Evolutionary conservation across 1,140 invertebrate genomes (phyloP).

Genomic region (Aphelinus atriplicis): DNA sequence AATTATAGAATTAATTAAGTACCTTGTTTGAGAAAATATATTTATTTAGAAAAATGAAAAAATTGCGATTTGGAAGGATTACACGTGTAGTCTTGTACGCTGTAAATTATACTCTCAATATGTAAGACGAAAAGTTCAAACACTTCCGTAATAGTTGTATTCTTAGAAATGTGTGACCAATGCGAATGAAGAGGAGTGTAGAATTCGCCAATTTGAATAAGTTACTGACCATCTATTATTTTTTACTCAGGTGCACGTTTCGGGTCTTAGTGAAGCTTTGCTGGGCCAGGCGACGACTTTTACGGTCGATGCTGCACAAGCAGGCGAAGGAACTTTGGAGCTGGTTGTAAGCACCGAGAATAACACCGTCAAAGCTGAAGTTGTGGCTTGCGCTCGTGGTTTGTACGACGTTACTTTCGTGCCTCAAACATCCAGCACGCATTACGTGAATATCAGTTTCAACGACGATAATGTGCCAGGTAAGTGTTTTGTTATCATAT

Average conservation of each 20-base stretch:
- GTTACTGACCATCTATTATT: no score
- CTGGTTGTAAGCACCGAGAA: slow-evolving; percentile 92
- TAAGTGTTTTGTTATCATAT: slow-evolving; percentile 46
- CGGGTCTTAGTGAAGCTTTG: slow-evolving; percentile 61
- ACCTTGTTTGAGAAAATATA: no score
- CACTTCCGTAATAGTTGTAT: no score
- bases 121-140: no score
- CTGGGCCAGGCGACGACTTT: slow-evolving; percentile 88
- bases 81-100: no score
- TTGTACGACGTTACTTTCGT: slow-evolving; percentile 97
- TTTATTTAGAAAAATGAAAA: no score
- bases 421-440: slow-evolving; percentile 87
- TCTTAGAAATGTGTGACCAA: no score
- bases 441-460: slow-evolving; percentile 96
- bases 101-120: no score
- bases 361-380: slow-evolving; percentile 87
- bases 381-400: slow-evolving; percentile 88
- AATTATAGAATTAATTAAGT: no score
- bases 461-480: slow-evolving; percentile 92
- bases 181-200: no score
- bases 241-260: slow-evolving; percentile 57
- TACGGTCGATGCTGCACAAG: slow-evolving; percentile 93
- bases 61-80: no score
- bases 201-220: no score
- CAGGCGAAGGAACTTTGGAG: slow-evolving; percentile 95